Evolutionary conservation across 2,888 invertebrate genomes (phyloP).

Genomic region (Crioceris asparagi): DNA sequence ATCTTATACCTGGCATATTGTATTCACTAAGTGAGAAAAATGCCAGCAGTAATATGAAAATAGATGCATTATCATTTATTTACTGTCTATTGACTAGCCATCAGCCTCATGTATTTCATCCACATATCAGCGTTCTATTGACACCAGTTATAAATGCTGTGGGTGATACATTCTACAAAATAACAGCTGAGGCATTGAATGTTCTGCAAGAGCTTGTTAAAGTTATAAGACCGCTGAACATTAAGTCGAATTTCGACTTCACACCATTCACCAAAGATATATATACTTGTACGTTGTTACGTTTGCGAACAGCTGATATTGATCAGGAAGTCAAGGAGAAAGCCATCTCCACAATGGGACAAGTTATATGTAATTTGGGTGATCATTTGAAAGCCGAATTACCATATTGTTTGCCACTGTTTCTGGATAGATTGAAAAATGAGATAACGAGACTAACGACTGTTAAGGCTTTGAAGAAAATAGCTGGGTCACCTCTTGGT

Average conservation of each 20-base stretch:
- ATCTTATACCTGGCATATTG: conserved; percentile 79
- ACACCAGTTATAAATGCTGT: conserved; percentile 84
- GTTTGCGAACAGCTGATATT: conserved; percentile 89
- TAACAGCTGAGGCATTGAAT: conserved; percentile 89
- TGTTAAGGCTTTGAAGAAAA: conserved; percentile 90
- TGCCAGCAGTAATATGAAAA: conserved; percentile 95
- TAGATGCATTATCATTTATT: conserved; percentile 89
- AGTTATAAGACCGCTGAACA: conserved; percentile 79
- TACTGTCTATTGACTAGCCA: conserved; percentile 74
- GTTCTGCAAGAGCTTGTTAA: conserved; percentile 90
- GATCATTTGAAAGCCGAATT: conserved; percentile 74
- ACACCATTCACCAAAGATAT: conserved; percentile 67
- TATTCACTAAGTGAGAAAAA: conserved; percentile 85
- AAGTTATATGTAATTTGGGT: conserved; percentile 85
- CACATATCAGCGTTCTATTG: conserved; percentile 65
- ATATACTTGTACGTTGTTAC: conserved; percentile 74
- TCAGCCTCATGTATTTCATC: conserved; percentile 66
- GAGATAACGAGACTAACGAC: conserved; percentile 95
- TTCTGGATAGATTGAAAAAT: conserved; percentile 88
- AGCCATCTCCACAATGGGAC: conserved; percentile 94
- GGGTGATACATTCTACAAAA: conserved; percentile 95
- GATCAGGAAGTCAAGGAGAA: conserved; percentile 99
- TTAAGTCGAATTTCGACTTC: conserved; percentile 52
- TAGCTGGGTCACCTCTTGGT: conserved; percentile 80
- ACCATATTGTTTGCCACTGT: conserved; percentile 80